phyloP scores from a whole-genome alignment of 2,113 vertebrate genomes.

The Oncorhynchus clarkii region DNA sequence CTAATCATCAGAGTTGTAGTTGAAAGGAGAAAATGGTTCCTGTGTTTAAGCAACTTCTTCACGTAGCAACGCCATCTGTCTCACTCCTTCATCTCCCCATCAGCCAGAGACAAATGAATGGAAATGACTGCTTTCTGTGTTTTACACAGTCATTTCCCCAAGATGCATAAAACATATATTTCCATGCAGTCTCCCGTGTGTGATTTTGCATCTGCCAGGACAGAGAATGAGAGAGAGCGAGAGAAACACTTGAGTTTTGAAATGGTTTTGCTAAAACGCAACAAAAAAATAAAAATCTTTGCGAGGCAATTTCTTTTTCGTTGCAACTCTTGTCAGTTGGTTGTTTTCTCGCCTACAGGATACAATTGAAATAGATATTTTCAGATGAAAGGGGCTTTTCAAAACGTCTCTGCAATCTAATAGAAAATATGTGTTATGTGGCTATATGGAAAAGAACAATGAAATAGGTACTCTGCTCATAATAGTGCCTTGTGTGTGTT shows the following conservation, averaged over 20 bases:
- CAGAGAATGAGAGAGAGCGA: slow-evolving; percentile 9
- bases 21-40: slow-evolving; percentile 56
- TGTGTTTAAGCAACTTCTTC: slow-evolving; percentile 67
- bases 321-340: slow-evolving; percentile 49
- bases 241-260: slow-evolving; percentile 44
- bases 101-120: slow-evolving; percentile 74
- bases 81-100: slow-evolving; percentile 62
- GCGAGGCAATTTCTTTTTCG: not conserved
- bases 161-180: slow-evolving; percentile 66
- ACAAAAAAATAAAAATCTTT: not conserved
- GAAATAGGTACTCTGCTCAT: slow-evolving; percentile 31
- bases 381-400: slow-evolving; percentile 59
- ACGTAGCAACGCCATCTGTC: slow-evolving; percentile 71
- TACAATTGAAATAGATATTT: slow-evolving; percentile 70
- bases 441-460: slow-evolving; percentile 37
- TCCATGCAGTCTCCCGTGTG: slow-evolving; percentile 43
- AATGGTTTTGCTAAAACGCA: slow-evolving; percentile 50
- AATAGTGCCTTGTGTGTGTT: slow-evolving; percentile 20
- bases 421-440: slow-evolving; percentile 54
- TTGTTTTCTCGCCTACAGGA: slow-evolving; percentile 65
- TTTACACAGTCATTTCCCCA: slow-evolving; percentile 57
- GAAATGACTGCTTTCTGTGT: slow-evolving; percentile 70
- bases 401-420: slow-evolving; percentile 57
- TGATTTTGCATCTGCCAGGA: slow-evolving; percentile 53
- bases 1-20: slow-evolving; percentile 66